A percentile compares a stretch with the other conserved stretches of the same genome.
Evolutionary conservation across 1,140 invertebrate genomes (phyloP).

Genomic region (Drosophila pachea): DNA sequence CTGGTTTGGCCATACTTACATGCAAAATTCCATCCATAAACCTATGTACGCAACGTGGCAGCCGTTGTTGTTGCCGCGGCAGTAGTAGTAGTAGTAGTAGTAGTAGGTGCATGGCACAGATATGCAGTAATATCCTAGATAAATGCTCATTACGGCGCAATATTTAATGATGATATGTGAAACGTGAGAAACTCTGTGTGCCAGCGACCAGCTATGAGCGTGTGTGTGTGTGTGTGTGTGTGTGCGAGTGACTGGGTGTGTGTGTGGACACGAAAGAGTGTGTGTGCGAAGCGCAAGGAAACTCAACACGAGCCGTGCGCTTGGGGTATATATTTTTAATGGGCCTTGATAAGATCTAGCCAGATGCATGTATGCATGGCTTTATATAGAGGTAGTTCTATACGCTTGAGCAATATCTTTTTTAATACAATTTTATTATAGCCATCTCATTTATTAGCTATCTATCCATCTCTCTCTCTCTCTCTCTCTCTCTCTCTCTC

Average conservation of each 20-base stretch:
- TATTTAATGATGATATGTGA: conserved; percentile 58
- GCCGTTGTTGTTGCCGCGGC: not conserved
- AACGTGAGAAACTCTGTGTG: conserved; percentile 2
- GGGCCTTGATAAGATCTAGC: no score
- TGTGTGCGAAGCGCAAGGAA: not conserved
- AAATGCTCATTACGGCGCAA: conserved; percentile 59
- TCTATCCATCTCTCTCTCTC: no score
- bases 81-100: not conserved
- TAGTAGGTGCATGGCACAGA: conserved; percentile 36
- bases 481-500: no score
- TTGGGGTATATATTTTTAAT: not conserved
- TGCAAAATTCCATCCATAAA: conserved; percentile 24
- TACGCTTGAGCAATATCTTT: no score
- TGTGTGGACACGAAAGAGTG: no score
- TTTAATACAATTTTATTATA: no score
- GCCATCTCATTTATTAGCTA: no score
- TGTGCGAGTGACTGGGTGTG: not conserved
- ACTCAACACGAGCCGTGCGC: not conserved
- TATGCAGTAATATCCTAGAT: conserved; percentile 48
- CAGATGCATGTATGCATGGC: no score
- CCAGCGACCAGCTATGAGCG: not conserved
- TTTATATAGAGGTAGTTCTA: no score
- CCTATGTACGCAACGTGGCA: conserved; percentile 1
- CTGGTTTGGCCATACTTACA: conserved; percentile 13
- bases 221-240: not conserved